These are phyloP conservation scores for Ectemnius lituratus DNA, from an alignment of 2,888 invertebrate species.

Conservation along the genomic window DNA sequence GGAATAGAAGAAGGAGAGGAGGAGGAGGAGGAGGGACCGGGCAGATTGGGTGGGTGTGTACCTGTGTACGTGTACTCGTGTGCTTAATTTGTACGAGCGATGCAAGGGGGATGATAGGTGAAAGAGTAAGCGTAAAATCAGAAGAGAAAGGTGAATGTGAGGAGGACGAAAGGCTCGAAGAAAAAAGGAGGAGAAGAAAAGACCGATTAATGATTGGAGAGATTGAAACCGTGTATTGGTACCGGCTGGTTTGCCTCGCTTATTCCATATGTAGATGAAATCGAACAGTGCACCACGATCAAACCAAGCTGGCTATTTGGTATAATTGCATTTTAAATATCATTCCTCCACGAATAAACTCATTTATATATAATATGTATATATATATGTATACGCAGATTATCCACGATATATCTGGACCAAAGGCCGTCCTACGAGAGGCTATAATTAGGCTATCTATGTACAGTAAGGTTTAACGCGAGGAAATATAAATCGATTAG, in stretches of 20 bases:
- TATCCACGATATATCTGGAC: constrained; percentile 31
- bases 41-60: background rate
- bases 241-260: constrained; percentile 40
- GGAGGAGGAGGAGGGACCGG: constrained; percentile 16
- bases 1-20: constrained; percentile 3
- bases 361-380: background rate
- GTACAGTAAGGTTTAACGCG: constrained; percentile 58
- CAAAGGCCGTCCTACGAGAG: constrained; percentile 28
- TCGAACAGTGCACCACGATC: constrained; percentile 17
- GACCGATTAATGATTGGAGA: constrained; percentile 21
- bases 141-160: constrained; percentile 6
- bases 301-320: constrained; percentile 63
- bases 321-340: constrained; percentile 67
- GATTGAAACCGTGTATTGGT: constrained; percentile 37
- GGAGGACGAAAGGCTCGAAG: background rate
- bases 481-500: constrained; percentile 61
- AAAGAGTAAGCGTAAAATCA: constrained; percentile 21
- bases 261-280: constrained; percentile 4
- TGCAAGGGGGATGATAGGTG: constrained; percentile 1
- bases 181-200: background rate
- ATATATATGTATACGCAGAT: constrained; percentile 26
- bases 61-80: background rate
- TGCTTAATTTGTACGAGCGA: background rate
- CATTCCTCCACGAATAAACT: constrained; percentile 42
- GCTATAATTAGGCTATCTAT: constrained; percentile 61